Base-by-base conservation (phyloP, 2,113 vertebrate species). In the Bagarius yarrelli region DNA sequence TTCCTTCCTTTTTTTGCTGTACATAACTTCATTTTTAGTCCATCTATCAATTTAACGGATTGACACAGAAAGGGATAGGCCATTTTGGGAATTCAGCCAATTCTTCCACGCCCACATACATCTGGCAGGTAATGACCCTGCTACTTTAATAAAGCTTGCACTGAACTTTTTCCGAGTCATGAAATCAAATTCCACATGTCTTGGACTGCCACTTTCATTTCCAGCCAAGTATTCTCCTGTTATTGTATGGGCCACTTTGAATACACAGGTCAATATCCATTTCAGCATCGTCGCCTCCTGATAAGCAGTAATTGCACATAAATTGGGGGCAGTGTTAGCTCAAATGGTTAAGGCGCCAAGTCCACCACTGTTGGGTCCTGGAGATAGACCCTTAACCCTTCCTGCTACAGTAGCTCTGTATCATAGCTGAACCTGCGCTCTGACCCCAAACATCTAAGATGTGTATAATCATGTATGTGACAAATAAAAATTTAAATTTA, bases 251-350 rank as follows among this genome's bases (percentile, higher is more conserved):
- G 30, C 78, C 73, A 64, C 78, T 80, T 78, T 79, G 77, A 71
- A 83, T 18, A 74, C 79, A 64, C 85, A 83, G 87, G 91, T 92
- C 91, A 90, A 92, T 92, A 92, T 90, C 89, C 87, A 92, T 90
- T 92, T 89, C 90, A 86, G 85, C 81, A 85, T 80, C 82, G 75
- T 83, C 86, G 87, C 79, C 87, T 80, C 74, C 84, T 76, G 83
- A 89, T 87, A 88, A 89, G 85, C 85, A 85, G 79, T 78, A 66
- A 77, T 57, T 83, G 86, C 84, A 82, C 71, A 80, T 75, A 53
- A 40, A 40, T 40, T 40, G 8, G 3, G n/a, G n/a, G n/a, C n/a
- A n/a, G n/a, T n/a, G n/a, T n/a, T n/a, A n/a, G n/a, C n/a, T n/a
- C n/a, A n/a, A n/a, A n/a, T n/a, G n/a, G n/a, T n/a, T n/a, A n/a